phyloP scores from a whole-genome alignment of 2,113 vertebrate genomes.

The Progne subis region DNA sequence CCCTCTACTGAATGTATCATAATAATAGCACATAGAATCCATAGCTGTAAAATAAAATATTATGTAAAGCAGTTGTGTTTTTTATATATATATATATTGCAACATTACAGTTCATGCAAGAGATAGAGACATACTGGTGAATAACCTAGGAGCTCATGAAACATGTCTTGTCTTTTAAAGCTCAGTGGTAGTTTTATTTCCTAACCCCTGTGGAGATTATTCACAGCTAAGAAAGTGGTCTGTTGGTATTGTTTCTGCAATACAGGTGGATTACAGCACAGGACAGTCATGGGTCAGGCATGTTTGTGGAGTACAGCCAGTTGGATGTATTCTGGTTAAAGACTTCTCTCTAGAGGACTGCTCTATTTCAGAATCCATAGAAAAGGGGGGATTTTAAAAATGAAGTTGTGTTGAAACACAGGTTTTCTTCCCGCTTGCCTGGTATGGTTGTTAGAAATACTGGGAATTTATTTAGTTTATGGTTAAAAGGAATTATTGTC shows the following conservation, averaged over 20 bases:
- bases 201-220: not conserved
- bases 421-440: not conserved
- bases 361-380: not conserved
- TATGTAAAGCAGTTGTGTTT: not conserved
- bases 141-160: not conserved
- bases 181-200: not conserved
- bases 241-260: not conserved
- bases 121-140: not conserved
- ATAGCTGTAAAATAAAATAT: not conserved
- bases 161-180: not conserved
- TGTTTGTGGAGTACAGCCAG: not conserved
- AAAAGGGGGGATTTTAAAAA: not conserved
- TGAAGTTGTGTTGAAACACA: not conserved
- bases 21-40: not conserved
- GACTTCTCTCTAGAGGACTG: not conserved
- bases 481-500: not conserved
- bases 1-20: not conserved
- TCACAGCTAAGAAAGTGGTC: not conserved
- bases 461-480: not conserved
- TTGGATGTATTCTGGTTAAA: not conserved
- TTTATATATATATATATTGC: not conserved
- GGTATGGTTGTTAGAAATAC: not conserved
- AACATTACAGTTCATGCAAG: not conserved
- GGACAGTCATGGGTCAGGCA: not conserved
- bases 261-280: not conserved